phyloP scores from a whole-genome alignment of 2,888 invertebrate genomes.

The Adelphocoris suturalis region DNA sequence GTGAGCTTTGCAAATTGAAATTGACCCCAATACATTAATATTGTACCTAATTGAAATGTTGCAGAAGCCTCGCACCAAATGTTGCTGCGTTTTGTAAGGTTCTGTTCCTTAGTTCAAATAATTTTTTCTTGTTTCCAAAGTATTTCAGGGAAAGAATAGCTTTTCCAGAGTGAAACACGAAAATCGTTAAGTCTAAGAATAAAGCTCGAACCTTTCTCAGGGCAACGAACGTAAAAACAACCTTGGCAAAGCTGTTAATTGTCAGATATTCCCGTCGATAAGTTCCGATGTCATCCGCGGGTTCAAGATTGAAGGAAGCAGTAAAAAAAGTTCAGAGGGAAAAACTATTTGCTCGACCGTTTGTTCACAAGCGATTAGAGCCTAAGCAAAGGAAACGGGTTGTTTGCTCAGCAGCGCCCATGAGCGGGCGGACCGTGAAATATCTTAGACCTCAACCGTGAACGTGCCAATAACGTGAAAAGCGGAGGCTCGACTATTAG shows the following conservation, averaged over 20 bases:
- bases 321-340: not conserved
- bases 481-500: not conserved
- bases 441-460: constrained; percentile 35
- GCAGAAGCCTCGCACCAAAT: too few relatives aligned
- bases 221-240: not conserved
- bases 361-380: constrained; percentile 10
- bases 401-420: constrained; percentile 11
- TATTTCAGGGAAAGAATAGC: not conserved
- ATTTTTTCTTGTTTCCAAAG: not conserved
- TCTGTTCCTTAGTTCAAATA: too few relatives aligned
- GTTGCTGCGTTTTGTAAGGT: too few relatives aligned
- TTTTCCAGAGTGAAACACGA: not conserved
- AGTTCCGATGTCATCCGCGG: constrained; percentile 21
- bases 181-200: not conserved
- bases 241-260: not conserved
- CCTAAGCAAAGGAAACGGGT: constrained; percentile 32
- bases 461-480: constrained; percentile 31
- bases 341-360: constrained; percentile 19
- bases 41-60: too few relatives aligned
- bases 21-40: too few relatives aligned
- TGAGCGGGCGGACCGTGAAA: not conserved
- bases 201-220: not conserved
- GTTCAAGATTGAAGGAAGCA: constrained; percentile 12
- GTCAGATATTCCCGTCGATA: constrained; percentile 11
- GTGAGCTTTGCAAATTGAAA: too few relatives aligned